Evolutionary conservation across 2,113 vertebrate genomes (phyloP).

Genomic region (Toxostoma redivivum): DNA sequence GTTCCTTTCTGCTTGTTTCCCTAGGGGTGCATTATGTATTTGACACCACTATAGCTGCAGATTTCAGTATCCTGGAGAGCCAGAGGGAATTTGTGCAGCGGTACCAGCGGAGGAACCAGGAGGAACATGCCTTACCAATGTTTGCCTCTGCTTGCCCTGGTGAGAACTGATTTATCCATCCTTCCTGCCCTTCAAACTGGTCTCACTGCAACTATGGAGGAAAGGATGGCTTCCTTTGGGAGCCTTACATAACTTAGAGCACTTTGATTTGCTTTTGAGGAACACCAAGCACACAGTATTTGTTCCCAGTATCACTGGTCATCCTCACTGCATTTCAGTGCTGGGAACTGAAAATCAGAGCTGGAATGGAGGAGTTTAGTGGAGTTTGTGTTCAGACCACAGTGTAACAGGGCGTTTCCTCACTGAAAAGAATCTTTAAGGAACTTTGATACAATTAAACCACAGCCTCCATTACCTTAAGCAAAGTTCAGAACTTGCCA

Average conservation of each 20-base stretch:
- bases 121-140: constrained; percentile 87
- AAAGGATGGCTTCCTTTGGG: background rate
- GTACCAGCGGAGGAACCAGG: constrained; percentile 82
- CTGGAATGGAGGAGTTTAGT: background rate
- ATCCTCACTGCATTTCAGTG: background rate
- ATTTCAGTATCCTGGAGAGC: constrained; percentile 94
- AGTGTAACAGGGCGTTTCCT: background rate
- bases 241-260: background rate
- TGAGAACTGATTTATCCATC: constrained; percentile 53
- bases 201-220: background rate
- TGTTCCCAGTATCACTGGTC: background rate
- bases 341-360: background rate
- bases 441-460: background rate
- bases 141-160: constrained; percentile 96
- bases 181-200: background rate
- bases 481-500: background rate
- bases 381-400: background rate
- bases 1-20: background rate
- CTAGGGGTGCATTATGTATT: constrained; percentile 90
- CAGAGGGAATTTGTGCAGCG: constrained; percentile 91
- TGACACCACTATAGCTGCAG: constrained; percentile 86
- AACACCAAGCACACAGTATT: background rate
- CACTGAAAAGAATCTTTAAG: background rate
- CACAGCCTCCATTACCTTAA: background rate
- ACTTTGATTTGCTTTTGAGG: background rate